Evolutionary conservation across 2,113 vertebrate species (phyloP), one percentile per base, ranked within the genome.

Genomic region (Cyrtonyx montezumae): DNA sequence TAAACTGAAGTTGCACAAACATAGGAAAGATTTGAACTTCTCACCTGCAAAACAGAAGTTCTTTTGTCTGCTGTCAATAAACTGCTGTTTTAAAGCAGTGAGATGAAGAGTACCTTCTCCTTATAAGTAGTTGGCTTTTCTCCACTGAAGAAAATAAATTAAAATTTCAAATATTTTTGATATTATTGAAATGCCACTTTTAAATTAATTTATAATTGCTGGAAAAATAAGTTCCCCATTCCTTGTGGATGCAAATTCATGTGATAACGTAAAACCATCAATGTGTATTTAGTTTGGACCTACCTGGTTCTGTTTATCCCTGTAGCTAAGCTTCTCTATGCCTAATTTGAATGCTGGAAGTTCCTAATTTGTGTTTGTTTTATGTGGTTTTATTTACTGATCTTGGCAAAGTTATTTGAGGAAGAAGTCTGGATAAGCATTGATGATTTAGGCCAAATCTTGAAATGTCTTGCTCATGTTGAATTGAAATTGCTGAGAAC

Each of bases 361-460:
- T 95, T 95, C 43, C 82, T 90, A 36, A 59, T 11, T 8, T 71
- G 79, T 77, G 73, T 79, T 68, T 78, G 30, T 28, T 80, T 95
- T 90, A 30, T 84, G 84, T 71, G 79, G 58, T 55, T 90, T 91
- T 88, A 43, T 77, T 88, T 88, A 94, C 94, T 93, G 93, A 95
- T 91, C 40, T 46, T 69, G 66, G 86, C 61, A 61, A 75, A 91
- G 16, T 1, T 12, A 81, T 81, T 88, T 88, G 69, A 71, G 56
- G 53, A 91, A 90, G 59, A 75, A 37, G 42, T 94, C 63, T 90
- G 76, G 42, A 13, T 70, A 80, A 85, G 11, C 49, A 71, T 22
- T 25, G 59, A 42, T 82, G 42, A 68, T 67, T 80, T 71, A 86
- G 17, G 80, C 43, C 48, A 90, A 93, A 70, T 49, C 45, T 45